These are phyloP conservation scores for Balanococcus diminutus DNA, from an alignment of 2,888 invertebrate genomes.

Conservation along the genomic window DNA sequence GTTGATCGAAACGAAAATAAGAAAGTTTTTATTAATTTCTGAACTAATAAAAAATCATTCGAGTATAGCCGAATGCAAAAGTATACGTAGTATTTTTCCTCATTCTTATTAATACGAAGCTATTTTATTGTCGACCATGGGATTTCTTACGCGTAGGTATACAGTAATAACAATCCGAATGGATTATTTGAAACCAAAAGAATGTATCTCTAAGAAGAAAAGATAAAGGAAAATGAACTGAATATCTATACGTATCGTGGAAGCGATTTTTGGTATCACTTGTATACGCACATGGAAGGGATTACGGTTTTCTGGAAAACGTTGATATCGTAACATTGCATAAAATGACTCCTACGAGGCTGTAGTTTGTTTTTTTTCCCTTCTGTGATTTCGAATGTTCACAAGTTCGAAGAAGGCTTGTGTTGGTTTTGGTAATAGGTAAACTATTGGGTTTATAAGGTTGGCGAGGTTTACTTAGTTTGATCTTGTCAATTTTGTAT, in stretches of 20 bases:
- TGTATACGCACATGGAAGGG: constrained; percentile 10
- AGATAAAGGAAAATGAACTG: constrained; percentile 10
- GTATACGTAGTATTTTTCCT: no score
- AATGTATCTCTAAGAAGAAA: neutral
- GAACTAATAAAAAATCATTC: neutral
- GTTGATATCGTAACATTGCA: constrained; percentile 35
- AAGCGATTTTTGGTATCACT: neutral
- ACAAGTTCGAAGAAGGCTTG: neutral
- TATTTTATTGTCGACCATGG: neutral
- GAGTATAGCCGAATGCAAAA: neutral
- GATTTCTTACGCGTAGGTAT: neutral
- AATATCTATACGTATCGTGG: neutral
- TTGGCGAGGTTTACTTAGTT: neutral
- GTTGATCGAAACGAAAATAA: neutral
- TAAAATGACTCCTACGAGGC: constrained; percentile 23
- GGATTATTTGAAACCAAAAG: neutral
- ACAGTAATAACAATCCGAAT: neutral
- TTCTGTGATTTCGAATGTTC: neutral
- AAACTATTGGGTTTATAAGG: neutral
- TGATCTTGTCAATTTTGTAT: no score
- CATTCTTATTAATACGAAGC: neutral
- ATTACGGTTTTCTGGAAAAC: constrained; percentile 17
- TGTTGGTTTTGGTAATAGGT: neutral
- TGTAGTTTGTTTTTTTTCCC: neutral
- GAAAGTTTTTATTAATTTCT: neutral